Evolutionary conservation across 2,797 vertebrate genomes (phyloP).

Genomic region (Stomatorhinus walkeri): DNA sequence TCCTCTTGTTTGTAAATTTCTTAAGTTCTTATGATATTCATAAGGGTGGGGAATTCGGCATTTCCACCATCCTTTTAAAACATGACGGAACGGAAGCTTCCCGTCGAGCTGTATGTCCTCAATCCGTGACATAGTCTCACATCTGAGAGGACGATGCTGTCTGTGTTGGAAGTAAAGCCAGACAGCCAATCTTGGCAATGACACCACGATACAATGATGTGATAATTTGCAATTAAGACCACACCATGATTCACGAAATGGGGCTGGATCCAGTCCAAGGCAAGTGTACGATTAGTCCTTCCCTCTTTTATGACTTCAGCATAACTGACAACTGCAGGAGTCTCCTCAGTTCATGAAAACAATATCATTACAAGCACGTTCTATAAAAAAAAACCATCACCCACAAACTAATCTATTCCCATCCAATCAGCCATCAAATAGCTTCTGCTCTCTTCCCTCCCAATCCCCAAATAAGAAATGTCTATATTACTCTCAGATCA

Average conservation of each 20-base stretch:
- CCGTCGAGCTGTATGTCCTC: neutral
- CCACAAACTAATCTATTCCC: neutral
- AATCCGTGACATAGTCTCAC: neutral
- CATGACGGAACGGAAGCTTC: neutral
- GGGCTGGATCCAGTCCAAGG: neutral
- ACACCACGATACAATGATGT: neutral
- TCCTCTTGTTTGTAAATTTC: too few relatives aligned
- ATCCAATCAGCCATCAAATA: neutral
- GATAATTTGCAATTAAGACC: constrained; percentile 2
- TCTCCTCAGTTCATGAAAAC: neutral
- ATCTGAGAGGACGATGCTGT: neutral
- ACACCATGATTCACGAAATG: neutral
- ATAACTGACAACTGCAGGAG: neutral
- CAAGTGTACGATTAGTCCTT: neutral
- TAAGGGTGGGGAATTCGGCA: neutral
- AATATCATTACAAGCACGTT: neutral
- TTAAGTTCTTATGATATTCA: neutral
- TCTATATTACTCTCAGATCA: neutral
- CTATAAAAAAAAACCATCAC: neutral
- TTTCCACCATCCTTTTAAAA: neutral
- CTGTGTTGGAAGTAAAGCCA: neutral
- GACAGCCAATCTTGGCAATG: neutral
- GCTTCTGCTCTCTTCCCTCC: neutral
- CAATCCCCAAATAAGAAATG: neutral
- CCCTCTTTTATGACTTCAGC: neutral